Base-by-base conservation (phyloP, 2,888 invertebrate species). In the Hyppa rectilinea region DNA sequence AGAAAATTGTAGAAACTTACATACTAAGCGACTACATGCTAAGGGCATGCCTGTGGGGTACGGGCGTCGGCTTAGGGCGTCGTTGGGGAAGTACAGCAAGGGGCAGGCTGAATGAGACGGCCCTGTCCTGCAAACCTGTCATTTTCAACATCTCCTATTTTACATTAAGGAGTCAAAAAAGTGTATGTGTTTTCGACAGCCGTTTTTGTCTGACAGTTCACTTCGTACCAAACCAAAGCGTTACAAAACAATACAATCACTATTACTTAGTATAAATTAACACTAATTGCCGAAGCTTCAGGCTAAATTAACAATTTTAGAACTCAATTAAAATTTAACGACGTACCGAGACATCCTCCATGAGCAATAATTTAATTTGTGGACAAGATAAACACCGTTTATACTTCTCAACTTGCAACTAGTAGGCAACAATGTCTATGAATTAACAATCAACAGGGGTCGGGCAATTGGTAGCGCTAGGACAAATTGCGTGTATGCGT, bases 391-490 rank as follows among this genome's bases (percentile, higher is more conserved):
- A 87, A 86, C 80, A 82, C 79, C 87, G 83, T 87, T 90, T 90
- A 89, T 87, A 83, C 79, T 88, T 80, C 73, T 80, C 69, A 89
- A 90, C 85, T 90, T 83, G 87, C 89, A 88, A 90, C 91, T 88
- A 87, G 80, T 84, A 87, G 81, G 83, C 83, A 89, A 92, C 91
- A 92, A 89, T 90, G 90, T 87, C 86, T 86, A 89, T 92, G 92
- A 93, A 93, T 93, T 92, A 92, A 91, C 91, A 91, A 92, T 92
- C 90, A 91, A 89, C 85, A 87, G 77, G 86, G 87, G 85, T 86
- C 81, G 85, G 58, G 86, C 88, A 89, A 91, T 89, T 89, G 86
- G 88, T 84, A 81, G 78, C 84, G 82, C 88, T 90, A 78, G 80
- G 85, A 88, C 89, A 89, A 91, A 89, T 89, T 90, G 86, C 85